A percentile compares a stretch with the other conserved stretches of the same genome.
Conservation (phyloP, 2,888 invertebrate genomes). For the Sturmia bella region DNA sequence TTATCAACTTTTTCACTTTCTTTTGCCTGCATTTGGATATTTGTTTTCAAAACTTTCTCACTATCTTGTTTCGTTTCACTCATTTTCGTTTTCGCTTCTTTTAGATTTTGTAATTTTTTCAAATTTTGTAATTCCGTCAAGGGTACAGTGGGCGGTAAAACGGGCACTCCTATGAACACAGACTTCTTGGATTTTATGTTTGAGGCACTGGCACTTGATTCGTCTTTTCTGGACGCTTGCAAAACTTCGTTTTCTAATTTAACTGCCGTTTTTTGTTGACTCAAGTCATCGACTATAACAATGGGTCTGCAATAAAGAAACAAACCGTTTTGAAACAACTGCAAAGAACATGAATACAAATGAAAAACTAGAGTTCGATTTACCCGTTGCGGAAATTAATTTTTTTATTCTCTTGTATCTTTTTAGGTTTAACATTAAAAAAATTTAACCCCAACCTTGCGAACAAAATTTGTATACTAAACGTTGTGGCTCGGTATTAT, state of each 20-base stretch:
- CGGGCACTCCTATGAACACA: slow-evolving; percentile 72
- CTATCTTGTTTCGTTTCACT: slow-evolving; percentile 39
- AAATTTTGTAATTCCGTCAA: slow-evolving; percentile 67
- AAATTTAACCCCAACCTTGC: slow-evolving; percentile 64
- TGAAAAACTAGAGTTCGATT: not conserved
- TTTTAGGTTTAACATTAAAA: slow-evolving; percentile 18
- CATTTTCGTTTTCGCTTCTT: slow-evolving; percentile 52
- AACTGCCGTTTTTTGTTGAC: slow-evolving; percentile 71
- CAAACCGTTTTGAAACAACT: not conserved
- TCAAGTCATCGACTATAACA: slow-evolving; percentile 79
- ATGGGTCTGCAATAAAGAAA: slow-evolving; percentile 74
- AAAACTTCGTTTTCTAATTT: slow-evolving; percentile 46
- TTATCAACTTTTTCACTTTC: slow-evolving; percentile 40
- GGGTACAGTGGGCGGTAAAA: slow-evolving; percentile 74
- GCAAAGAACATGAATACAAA: not conserved
- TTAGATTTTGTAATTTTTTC: slow-evolving; percentile 23
- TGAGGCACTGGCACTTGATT: not conserved
- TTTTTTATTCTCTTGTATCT: slow-evolving; percentile 6
- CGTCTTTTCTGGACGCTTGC: slow-evolving; percentile 32
- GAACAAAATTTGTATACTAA: slow-evolving; percentile 50
- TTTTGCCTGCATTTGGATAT: slow-evolving; percentile 20
- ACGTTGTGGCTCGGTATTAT: slow-evolving; percentile 18
- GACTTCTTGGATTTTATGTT: slow-evolving; percentile 72
- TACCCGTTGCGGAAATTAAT: slow-evolving; percentile 34
- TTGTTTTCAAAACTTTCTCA: slow-evolving; percentile 2